Conservation (phyloP, 2,113 vertebrate genomes). For the Takifugu flavidus region DNA sequence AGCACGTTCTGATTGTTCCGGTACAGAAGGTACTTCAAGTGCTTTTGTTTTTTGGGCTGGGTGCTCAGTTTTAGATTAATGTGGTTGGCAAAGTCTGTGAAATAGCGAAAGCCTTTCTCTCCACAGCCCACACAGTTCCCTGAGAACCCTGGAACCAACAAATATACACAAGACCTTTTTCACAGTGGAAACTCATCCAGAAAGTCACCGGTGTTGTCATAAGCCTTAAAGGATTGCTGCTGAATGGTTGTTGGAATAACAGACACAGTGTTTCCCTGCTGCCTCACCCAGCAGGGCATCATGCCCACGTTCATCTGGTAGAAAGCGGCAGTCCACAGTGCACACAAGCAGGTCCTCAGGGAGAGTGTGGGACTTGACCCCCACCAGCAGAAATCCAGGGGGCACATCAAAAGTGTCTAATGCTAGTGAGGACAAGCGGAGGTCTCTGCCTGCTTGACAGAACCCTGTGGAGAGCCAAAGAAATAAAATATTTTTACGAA, state of each 20-base stretch:
- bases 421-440: slow-evolving; percentile 84
- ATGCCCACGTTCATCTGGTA: slow-evolving; percentile 89
- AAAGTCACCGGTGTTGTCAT: too few species aligned
- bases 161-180: not conserved
- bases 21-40: slow-evolving; percentile 90
- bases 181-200: not conserved
- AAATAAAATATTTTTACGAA: not conserved
- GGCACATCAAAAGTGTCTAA: slow-evolving; percentile 85
- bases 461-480: slow-evolving; percentile 71
- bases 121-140: slow-evolving; percentile 96
- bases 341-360: slow-evolving; percentile 90
- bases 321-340: slow-evolving; percentile 89
- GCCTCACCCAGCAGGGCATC: slow-evolving; percentile 90
- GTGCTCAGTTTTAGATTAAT: slow-evolving; percentile 95
- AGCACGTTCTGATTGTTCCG: slow-evolving; percentile 86
- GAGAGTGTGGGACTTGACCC: slow-evolving; percentile 85
- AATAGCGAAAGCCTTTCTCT: slow-evolving; percentile 96
- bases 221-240: too few species aligned
- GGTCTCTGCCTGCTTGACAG: slow-evolving; percentile 92
- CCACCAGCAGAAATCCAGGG: slow-evolving; percentile 86
- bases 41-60: slow-evolving; percentile 99
- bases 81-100: slow-evolving; percentile 96
- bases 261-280: not conserved
- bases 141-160: slow-evolving; percentile 81
- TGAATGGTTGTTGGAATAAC: too few species aligned